Evolutionary conservation across 2,113 vertebrate genomes (phyloP), one percentile per base, ranked within the genome.

Genomic region (Maccullochella peelii): DNA sequence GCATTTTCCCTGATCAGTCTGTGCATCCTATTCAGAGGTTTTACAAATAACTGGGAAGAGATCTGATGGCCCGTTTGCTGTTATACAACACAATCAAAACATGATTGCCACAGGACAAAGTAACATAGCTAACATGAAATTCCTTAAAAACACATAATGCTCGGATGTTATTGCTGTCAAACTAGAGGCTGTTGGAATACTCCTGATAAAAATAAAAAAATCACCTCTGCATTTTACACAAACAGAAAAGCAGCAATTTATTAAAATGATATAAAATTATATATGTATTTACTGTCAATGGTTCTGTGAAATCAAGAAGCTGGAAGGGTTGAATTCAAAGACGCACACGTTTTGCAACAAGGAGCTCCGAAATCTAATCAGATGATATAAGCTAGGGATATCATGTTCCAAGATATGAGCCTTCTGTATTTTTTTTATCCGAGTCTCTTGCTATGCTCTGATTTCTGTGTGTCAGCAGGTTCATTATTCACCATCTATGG

Each of bases 381-480:
- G 63, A n/a, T n/a, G n/a, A n/a, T n/a, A n/a, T n/a, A n/a, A n/a
- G n/a, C n/a, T n/a, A n/a, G n/a, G n/a, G n/a, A n/a, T 36, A 27
- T 9, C 42, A 8, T n/a, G 21, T 6, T 57, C 6, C 18, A 25
- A 14, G 15, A 44, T 15, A 44, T 14, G 11, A 70, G 44, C 30
- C 25, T 47, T 30, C 18, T 67, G 7, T 59, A 6, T 38, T 8
- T 59, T 15, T 30, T 11, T 59, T 10, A 47, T 4, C 4, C 5
- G 4, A 16, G 3, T 44, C 8, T 21, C 20, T 38, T n/a, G 25
- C 67, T 69, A 18, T 25, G 30, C 3, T 36, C 8, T 25, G 27
- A 77, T 73, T 58, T 77, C 11, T 38, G 5, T 63, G 54, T 8
- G 33, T 57, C 36, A 36, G 55, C 52, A 71, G 83, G 9, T 79